Percentiles rank a stretch among this genome's conserved stretches.
Conservation (phyloP, 2,113 vertebrate species). For the Myrmecophaga tridactyla region DNA sequence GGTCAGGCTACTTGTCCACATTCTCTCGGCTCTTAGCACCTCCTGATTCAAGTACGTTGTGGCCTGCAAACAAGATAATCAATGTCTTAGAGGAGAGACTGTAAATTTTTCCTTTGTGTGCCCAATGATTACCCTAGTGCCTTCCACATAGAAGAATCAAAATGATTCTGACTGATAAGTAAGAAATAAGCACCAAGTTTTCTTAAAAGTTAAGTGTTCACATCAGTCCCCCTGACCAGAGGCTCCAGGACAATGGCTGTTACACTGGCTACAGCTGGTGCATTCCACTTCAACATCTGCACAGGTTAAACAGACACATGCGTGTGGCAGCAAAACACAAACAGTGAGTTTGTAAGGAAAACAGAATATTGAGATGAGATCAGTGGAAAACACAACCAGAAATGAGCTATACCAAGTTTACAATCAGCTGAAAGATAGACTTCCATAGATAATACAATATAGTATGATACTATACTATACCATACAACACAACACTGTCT, state of each 20-base stretch:
- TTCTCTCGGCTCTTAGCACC: neutral
- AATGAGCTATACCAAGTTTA: neutral
- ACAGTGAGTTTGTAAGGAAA: neutral
- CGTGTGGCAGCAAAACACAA: neutral
- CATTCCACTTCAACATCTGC: no score
- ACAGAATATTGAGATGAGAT: neutral
- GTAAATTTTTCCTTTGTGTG: neutral
- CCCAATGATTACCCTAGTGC: neutral
- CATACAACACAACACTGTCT: no score
- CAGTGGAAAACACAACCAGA: neutral
- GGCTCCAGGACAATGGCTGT: accelerated
- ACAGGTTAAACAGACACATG: neutral
- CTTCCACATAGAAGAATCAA: neutral
- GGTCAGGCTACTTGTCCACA: neutral
- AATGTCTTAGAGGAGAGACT: neutral
- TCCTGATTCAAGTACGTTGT: neutral
- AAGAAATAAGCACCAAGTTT: neutral
- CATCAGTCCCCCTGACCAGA: neutral
- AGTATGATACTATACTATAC: accelerated
- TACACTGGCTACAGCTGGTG: no score
- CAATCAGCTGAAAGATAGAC: neutral
- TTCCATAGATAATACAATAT: accelerated
- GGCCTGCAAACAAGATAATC: neutral
- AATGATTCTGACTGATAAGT: neutral
- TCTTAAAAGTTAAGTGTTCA: neutral